Conservation (phyloP, 2,888 invertebrate genomes). For the Tetragonisca angustula region DNA sequence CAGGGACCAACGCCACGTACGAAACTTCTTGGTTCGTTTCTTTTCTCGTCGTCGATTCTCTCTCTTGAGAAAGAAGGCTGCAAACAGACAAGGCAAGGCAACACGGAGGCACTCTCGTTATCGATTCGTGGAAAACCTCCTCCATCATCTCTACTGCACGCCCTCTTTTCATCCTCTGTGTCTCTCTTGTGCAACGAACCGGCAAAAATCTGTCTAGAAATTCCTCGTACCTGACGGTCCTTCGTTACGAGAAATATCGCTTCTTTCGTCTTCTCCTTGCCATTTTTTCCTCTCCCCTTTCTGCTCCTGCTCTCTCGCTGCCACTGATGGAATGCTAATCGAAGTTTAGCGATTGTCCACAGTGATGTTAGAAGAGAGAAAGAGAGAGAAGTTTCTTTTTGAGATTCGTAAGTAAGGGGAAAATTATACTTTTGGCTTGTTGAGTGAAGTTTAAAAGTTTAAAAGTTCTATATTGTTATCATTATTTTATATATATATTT, state of each 20-base stretch:
- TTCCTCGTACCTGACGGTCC: constrained; percentile 27
- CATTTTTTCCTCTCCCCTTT: neutral
- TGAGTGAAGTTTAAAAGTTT: no score
- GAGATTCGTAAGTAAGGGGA: no score
- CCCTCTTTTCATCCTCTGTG: constrained; percentile 40
- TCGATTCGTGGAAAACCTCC: constrained; percentile 64
- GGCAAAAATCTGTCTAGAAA: constrained; percentile 51
- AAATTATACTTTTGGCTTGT: no score
- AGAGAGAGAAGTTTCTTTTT: no score
- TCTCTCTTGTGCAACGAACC: constrained; percentile 47
- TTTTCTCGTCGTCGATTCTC: neutral
- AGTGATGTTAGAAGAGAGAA: neutral
- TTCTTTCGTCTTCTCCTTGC: neutral
- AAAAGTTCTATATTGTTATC: no score
- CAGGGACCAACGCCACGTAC: neutral
- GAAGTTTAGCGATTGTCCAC: neutral
- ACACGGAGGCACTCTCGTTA: constrained; percentile 39
- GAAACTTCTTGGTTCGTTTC: neutral
- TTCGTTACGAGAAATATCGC: constrained; percentile 42
- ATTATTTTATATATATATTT: no score
- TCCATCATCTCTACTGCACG: constrained; percentile 33
- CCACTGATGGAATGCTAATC: constrained; percentile 11
- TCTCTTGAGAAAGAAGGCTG: neutral
- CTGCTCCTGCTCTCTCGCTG: neutral
- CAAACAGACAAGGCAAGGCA: neutral